These are phyloP conservation scores for Neodiprion lecontei DNA, from an alignment of 1,140 invertebrate genomes.

Conservation along the genomic window DNA sequence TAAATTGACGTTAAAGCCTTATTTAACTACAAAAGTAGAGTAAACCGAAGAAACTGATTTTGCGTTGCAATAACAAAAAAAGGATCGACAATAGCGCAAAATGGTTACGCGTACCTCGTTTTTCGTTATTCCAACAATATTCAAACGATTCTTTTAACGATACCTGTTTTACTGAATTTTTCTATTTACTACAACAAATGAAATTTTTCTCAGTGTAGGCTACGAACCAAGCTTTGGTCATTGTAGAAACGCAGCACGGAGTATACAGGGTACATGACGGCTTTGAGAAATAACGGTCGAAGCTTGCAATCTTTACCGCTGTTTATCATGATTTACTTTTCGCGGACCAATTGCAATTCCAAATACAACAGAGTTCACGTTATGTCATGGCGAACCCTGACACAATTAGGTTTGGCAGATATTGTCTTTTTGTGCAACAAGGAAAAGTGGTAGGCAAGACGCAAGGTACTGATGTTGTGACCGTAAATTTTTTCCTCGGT, in stretches of 20 bases:
- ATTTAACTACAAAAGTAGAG: too few species aligned
- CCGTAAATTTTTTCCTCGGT: too few species aligned
- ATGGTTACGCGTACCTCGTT: too few species aligned
- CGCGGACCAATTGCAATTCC: constrained; percentile 20
- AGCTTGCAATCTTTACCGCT: constrained; percentile 35
- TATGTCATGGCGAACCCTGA: background rate
- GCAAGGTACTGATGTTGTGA: too few species aligned
- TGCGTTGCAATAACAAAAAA: too few species aligned
- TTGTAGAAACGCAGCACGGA: background rate
- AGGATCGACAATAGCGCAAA: too few species aligned
- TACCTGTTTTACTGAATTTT: too few species aligned
- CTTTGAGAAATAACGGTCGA: constrained; percentile 30
- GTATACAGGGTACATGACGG: background rate
- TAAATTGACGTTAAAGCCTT: too few species aligned
- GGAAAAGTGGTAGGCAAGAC: background rate
- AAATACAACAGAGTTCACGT: background rate
- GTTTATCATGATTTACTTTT: constrained; percentile 37
- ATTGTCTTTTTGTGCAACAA: background rate
- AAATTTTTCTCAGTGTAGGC: background rate
- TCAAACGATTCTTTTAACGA: too few species aligned
- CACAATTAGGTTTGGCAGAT: background rate
- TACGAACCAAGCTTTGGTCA: background rate
- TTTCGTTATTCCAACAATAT: too few species aligned
- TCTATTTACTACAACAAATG: too few species aligned
- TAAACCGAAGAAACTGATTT: too few species aligned